Percentiles rank a stretch among this genome's conserved stretches.
Evolutionary conservation across 2,113 vertebrate species (phyloP).

Genomic region (Plestiodon gilberti): DNA sequence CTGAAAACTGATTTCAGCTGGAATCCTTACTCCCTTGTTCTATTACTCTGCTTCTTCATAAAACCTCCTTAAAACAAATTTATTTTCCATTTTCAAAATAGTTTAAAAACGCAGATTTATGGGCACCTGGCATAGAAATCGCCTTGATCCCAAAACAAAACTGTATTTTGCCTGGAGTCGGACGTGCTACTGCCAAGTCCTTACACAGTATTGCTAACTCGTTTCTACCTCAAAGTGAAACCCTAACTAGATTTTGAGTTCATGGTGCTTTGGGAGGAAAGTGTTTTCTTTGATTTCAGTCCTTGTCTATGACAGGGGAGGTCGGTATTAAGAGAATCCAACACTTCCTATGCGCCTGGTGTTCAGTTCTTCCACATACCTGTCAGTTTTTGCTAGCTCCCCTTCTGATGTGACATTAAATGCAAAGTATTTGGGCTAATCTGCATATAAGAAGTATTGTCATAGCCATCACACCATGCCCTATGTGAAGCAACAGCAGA

Average conservation of each 20-base stretch:
- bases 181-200: background rate
- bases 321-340: background rate
- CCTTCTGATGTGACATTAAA: background rate
- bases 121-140: conserved; percentile 47
- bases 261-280: background rate
- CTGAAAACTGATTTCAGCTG: conserved; percentile 43
- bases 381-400: background rate
- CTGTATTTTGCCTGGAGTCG: conserved; percentile 28
- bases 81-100: conserved; percentile 22
- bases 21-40: conserved; percentile 4
- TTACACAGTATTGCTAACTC: background rate
- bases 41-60: conserved; percentile 39
- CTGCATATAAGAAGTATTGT: background rate
- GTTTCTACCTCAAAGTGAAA: background rate
- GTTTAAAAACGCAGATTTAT: conserved; percentile 36
- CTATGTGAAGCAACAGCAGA: background rate
- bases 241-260: conserved; percentile 1
- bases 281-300: background rate
- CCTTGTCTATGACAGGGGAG: accelerated
- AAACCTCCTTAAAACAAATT: conserved; percentile 47
- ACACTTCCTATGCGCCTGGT: background rate
- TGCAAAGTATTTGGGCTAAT: background rate
- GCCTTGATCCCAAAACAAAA: conserved; percentile 39
- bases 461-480: background rate
- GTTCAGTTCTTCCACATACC: background rate